Base-by-base conservation (phyloP, 1,140 invertebrate species). In the Neodiprion fabricii region DNA sequence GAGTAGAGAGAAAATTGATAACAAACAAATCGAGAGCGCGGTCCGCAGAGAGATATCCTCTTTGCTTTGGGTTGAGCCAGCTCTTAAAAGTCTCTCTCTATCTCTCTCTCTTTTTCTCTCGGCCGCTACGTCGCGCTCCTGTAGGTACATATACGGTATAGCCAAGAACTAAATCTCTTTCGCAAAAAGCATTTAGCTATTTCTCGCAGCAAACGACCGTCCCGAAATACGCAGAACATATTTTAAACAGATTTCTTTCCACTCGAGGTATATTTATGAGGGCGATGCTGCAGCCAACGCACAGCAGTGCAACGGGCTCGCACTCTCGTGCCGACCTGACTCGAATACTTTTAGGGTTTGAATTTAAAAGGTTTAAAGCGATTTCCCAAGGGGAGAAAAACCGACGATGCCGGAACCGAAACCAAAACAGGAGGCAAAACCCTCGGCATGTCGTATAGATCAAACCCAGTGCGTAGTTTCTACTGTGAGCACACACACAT, bases 181-280 rank as follows among this genome's bases (percentile, higher is more conserved):
- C 84, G 86, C 86, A 89, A 88, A 89, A 88, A 88, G 87, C 87
- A 89, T 89, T 87, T 88, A 88, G 87, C 87, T 87, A 89, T 89
- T 89, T 84, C 83, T 84, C 83, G 85, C 87, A 82, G 85, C 84
- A 88, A 89, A 89, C 85, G 85, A 87, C 87, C 86, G 86, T 88
- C 78, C 81, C 86, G 83, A 84, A 86, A 87, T 82, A 82, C 74
- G 82, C 81, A 78, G 83, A 85, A 87, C 83, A 87, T 87, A 87
- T 87, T 87, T 87, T 86, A 87, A 89, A 89, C 85, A 84, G 86
- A 84, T 87, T 87, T 84, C 83, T 81, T 83, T 82, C 79, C 81
- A 76, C 76, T 75, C 78, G 75, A 81, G 83, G 82, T 86, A 76
- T 87, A 88, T 87, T 87, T 89, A 87, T 86, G 85, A 85, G 53